phyloP scores from a whole-genome alignment of 2,888 invertebrate genomes.

The Athrips mouffetella region DNA sequence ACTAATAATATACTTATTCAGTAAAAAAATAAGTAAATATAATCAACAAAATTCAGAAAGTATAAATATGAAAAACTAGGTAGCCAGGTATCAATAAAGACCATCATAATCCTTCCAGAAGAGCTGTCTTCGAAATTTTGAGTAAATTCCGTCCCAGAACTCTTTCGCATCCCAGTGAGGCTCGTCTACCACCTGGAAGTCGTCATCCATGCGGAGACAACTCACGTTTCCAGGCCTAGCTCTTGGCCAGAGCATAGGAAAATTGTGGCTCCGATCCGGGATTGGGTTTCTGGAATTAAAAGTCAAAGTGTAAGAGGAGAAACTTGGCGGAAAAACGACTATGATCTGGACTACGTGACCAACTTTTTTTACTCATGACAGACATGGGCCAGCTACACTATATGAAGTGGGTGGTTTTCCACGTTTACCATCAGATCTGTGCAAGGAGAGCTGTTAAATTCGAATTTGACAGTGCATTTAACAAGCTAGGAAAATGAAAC shows the following conservation, averaged over 20 bases:
- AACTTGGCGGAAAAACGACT: not conserved
- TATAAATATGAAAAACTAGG: too few species aligned
- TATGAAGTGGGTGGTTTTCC: too few species aligned
- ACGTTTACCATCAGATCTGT: too few species aligned
- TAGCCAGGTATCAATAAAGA: too few species aligned
- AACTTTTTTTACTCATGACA: not conserved
- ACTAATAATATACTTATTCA: too few species aligned
- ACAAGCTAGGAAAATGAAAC: too few species aligned
- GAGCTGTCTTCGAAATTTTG: slow-evolving; percentile 19
- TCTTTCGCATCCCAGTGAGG: slow-evolving; percentile 31
- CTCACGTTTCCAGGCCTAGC: slow-evolving; percentile 22
- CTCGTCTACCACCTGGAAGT: slow-evolving; percentile 24
- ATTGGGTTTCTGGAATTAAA: slow-evolving; percentile 35
- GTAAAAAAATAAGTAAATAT: too few species aligned
- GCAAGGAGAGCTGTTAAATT: too few species aligned
- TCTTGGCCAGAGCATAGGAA: slow-evolving; percentile 32
- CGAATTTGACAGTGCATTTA: too few species aligned
- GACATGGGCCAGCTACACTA: too few species aligned
- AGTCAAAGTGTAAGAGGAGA: too few species aligned
- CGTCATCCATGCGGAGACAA: slow-evolving; percentile 27
- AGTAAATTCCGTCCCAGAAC: slow-evolving; percentile 32
- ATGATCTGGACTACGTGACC: not conserved
- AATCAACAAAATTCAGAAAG: too few species aligned
- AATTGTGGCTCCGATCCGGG: slow-evolving; percentile 22
- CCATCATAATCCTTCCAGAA: not conserved